Percentiles rank a stretch among this genome's conserved stretches.
Conservation (phyloP, 2,113 vertebrate genomes). For the Speoplatyrhinus poulsoni region DNA sequence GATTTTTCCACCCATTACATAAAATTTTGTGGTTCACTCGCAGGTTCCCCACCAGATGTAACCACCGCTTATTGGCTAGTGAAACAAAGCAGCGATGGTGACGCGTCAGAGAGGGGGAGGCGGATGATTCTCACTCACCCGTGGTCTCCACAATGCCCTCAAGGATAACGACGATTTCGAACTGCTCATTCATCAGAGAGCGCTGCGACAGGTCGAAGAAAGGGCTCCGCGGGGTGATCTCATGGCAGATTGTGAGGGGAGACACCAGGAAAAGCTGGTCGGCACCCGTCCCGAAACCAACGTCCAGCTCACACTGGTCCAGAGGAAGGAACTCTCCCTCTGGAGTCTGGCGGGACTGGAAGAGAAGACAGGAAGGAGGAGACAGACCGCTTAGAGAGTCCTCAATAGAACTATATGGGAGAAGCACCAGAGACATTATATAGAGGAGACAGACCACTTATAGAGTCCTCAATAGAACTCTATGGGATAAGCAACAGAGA, state of each 20-base stretch:
- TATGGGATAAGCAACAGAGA: no score
- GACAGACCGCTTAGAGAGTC: neutral
- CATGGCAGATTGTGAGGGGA: slow-evolving; percentile 89
- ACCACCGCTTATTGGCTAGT: no score
- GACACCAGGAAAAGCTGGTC: slow-evolving; percentile 91
- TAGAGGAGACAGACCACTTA: no score
- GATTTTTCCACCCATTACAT: no score
- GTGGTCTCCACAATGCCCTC: slow-evolving; percentile 92
- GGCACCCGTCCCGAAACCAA: slow-evolving; percentile 88
- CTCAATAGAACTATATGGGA: no score
- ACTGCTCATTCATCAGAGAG: slow-evolving; percentile 84
- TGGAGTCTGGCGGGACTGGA: slow-evolving; percentile 87
- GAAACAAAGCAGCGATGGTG: no score
- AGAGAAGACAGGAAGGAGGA: slow-evolving; percentile 11
- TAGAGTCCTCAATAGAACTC: no score
- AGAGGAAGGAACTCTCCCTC: slow-evolving; percentile 90
- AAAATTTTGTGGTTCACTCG: no score
- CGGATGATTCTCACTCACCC: slow-evolving; percentile 63
- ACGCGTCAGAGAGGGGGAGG: neutral
- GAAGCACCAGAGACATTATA: no score
- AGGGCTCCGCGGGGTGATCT: slow-evolving; percentile 87
- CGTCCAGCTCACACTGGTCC: slow-evolving; percentile 88
- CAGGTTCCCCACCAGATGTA: no score
- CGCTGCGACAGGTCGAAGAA: slow-evolving; percentile 87
- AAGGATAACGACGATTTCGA: slow-evolving; percentile 90